A percentile compares a stretch with the other conserved stretches of the same genome.
Evolutionary conservation across 2,113 vertebrate species (phyloP).

Genomic region (Corythornis vintsioides): DNA sequence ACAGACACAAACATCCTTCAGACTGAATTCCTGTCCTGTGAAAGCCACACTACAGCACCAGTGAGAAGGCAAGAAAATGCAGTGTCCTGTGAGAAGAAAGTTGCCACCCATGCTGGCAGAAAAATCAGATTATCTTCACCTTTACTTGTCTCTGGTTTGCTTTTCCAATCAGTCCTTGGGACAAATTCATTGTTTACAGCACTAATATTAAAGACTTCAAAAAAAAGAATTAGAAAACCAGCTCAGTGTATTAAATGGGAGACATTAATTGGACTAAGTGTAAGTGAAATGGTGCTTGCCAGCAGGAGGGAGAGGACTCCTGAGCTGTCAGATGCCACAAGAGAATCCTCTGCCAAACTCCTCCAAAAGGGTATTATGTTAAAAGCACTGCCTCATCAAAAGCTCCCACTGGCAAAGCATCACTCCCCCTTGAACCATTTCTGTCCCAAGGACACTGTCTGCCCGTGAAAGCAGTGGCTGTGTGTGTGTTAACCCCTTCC

Average conservation of each 20-base stretch:
- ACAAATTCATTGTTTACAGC: not conserved
- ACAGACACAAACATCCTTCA: not conserved
- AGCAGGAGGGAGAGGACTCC: not conserved
- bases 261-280: constrained; percentile 28
- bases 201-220: not conserved
- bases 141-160: not conserved
- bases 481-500: not conserved
- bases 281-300: not conserved
- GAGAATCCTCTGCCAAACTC: constrained; percentile 28
- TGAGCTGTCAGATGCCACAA: not conserved
- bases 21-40: not conserved
- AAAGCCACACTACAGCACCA: not conserved
- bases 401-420: not conserved
- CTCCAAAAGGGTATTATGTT: not conserved
- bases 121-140: not conserved
- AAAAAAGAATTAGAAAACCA: constrained; percentile 9
- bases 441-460: not conserved
- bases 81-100: not conserved
- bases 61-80: not conserved
- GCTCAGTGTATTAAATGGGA: constrained; percentile 11
- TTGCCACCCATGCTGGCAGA: not conserved
- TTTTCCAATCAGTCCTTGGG: not conserved
- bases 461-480: not conserved
- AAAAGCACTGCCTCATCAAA: constrained; percentile 27
- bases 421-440: not conserved